These are phyloP conservation scores for Mercenaria mercenaria DNA, from an alignment of 1,140 invertebrate genomes.

Conservation along the genomic window DNA sequence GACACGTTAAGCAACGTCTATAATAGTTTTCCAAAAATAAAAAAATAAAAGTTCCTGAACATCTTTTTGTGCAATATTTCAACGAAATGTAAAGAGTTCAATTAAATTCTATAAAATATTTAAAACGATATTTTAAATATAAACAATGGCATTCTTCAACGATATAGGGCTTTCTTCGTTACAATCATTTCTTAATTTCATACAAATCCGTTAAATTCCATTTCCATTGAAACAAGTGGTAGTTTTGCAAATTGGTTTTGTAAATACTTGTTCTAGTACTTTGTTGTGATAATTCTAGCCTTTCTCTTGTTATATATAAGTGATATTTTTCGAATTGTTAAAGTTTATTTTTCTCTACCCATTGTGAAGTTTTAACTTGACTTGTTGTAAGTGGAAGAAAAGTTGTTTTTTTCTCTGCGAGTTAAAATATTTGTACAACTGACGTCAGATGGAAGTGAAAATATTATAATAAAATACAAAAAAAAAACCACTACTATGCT, in stretches of 20 bases:
- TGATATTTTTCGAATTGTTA: constrained; percentile 48
- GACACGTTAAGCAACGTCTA: too few species aligned
- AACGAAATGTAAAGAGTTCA: too few species aligned
- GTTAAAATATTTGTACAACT: neutral
- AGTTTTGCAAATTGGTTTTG: neutral
- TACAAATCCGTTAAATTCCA: neutral
- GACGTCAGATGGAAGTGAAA: constrained; percentile 26
- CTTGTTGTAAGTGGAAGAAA: constrained; percentile 22
- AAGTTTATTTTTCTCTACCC: constrained; percentile 51
- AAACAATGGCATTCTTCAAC: too few species aligned
- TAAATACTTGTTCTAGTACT: neutral
- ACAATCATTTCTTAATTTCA: too few species aligned
- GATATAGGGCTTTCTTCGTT: too few species aligned
- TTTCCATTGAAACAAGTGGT: neutral
- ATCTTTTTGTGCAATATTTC: too few species aligned
- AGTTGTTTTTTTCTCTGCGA: constrained; percentile 14
- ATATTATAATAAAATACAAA: constrained; percentile 15
- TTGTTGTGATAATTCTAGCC: neutral
- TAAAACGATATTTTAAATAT: too few species aligned
- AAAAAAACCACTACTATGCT: too few species aligned
- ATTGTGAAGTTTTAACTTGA: constrained; percentile 22
- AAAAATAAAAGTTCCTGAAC: too few species aligned
- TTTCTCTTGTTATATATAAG: constrained; percentile 35
- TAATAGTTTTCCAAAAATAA: too few species aligned
- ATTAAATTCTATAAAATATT: too few species aligned